Evolutionary conservation across 2,888 invertebrate genomes (phyloP).

Genomic region (Lacanobia oleracea): DNA sequence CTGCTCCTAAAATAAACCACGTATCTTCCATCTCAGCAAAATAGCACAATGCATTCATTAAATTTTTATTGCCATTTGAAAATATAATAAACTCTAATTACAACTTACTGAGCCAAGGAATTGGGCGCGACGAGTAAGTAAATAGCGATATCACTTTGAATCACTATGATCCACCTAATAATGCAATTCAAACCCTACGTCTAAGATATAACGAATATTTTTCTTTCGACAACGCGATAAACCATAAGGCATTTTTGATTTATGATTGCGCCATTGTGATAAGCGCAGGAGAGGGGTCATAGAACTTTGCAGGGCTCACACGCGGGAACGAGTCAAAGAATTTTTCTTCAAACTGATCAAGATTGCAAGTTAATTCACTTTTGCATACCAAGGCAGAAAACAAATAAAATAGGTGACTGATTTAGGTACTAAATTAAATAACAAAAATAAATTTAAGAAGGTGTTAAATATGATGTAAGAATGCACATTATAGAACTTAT

Average conservation of each 20-base stretch:
- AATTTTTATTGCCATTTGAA: slow-evolving; percentile 20
- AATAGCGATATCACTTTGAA: slow-evolving; percentile 77
- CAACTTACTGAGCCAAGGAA: slow-evolving; percentile 64
- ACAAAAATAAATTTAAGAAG: not conserved
- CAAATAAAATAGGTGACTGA: not conserved
- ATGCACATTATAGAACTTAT: slow-evolving; percentile 21
- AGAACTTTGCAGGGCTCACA: slow-evolving; percentile 83
- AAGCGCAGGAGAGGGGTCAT: slow-evolving; percentile 87
- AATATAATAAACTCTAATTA: slow-evolving; percentile 24
- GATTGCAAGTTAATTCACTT: slow-evolving; percentile 47
- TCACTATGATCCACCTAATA: slow-evolving; percentile 57
- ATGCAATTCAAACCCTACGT: slow-evolving; percentile 59
- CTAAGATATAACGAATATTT: slow-evolving; percentile 55
- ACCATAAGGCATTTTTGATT: slow-evolving; percentile 74
- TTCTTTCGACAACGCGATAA: slow-evolving; percentile 48
- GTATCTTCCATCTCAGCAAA: not conserved
- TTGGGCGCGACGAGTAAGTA: slow-evolving; percentile 76
- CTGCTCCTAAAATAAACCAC: slow-evolving; percentile 3
- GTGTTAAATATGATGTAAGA: slow-evolving; percentile 6
- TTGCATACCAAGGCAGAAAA: slow-evolving; percentile 37
- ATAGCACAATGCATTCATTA: slow-evolving; percentile 13
- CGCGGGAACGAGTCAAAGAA: slow-evolving; percentile 66
- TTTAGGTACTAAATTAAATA: not conserved
- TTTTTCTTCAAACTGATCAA: slow-evolving; percentile 49
- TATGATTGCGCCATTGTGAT: slow-evolving; percentile 76